Percentiles rank a stretch among this genome's conserved stretches.
These are phyloP conservation scores for Hydropsyche betteni DNA, from an alignment of 2,888 invertebrate species.

Conservation along the genomic window DNA sequence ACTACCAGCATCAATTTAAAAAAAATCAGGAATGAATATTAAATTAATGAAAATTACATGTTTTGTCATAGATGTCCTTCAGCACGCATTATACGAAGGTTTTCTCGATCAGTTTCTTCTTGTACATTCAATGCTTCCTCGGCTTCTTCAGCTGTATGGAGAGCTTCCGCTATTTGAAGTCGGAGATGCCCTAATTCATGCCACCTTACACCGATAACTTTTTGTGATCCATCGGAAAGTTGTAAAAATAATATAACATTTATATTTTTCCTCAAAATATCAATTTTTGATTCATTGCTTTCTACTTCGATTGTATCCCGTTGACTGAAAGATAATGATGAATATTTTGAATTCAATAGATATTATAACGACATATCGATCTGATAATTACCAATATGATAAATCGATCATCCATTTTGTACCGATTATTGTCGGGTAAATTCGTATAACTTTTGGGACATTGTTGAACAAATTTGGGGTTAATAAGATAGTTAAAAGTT, in stretches of 20 bases:
- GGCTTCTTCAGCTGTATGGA: slow-evolving; percentile 21
- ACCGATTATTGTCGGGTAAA: slow-evolving; percentile 27
- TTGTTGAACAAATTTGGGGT: slow-evolving; percentile 18
- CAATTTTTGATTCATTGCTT: slow-evolving; percentile 4
- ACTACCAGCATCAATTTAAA: too few relatives aligned
- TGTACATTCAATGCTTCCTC: slow-evolving; percentile 18
- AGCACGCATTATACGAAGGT: slow-evolving; percentile 27
- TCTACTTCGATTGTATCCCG: background rate
- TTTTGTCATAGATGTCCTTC: slow-evolving; percentile 34
- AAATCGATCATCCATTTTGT: slow-evolving; percentile 38
- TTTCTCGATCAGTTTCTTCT: slow-evolving; percentile 29
- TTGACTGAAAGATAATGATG: slow-evolving; percentile 16
- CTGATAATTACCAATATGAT: slow-evolving; percentile 34
- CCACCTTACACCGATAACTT: slow-evolving; percentile 24
- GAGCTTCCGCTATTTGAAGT: slow-evolving; percentile 27
- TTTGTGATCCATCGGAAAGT: slow-evolving; percentile 27
- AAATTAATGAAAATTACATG: too few relatives aligned
- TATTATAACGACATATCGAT: background rate
- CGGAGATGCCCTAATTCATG: slow-evolving; percentile 23
- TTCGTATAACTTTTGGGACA: slow-evolving; percentile 21
- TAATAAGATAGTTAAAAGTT: slow-evolving; percentile 11
- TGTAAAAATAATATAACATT: slow-evolving; percentile 24
- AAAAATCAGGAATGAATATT: too few relatives aligned
- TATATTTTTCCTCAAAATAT: slow-evolving; percentile 24
- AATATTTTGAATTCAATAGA: background rate